These are phyloP conservation scores for Artibeus jamaicensis DNA, from an alignment of 2,797 vertebrate genomes.

Conservation along the genomic window DNA sequence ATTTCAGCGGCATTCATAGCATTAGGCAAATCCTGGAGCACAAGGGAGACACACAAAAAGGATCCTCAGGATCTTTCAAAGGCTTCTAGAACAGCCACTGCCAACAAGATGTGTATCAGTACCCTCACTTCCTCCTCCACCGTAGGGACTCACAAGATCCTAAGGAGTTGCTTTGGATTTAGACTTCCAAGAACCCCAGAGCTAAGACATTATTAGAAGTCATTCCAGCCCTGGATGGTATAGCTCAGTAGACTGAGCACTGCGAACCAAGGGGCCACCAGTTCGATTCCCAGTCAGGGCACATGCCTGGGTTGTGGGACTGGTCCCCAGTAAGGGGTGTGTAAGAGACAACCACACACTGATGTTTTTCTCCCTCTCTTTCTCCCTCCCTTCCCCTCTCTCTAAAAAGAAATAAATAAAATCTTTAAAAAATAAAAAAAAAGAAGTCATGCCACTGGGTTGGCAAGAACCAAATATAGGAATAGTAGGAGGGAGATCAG, in stretches of 20 bases:
- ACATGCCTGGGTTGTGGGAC: too few relatives aligned
- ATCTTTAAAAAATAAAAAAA: neutral
- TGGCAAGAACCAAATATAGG: neutral
- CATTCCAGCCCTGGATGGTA: neutral
- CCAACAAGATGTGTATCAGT: neutral
- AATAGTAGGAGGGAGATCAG: neutral
- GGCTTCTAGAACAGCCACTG: neutral
- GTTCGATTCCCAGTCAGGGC: too few relatives aligned
- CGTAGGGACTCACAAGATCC: neutral
- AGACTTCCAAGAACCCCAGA: neutral
- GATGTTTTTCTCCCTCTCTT: too few relatives aligned
- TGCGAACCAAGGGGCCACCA: too few relatives aligned
- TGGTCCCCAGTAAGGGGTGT: too few relatives aligned
- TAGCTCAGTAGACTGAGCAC: too few relatives aligned
- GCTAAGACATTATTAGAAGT: neutral
- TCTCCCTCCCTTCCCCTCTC: too few relatives aligned
- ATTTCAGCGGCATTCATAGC: conserved; percentile 98
- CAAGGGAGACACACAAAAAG: conserved; percentile 30
- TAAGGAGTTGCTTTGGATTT: neutral
- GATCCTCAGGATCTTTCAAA: neutral
- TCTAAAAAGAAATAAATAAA: too few relatives aligned
- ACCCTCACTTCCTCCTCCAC: neutral
- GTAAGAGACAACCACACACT: too few relatives aligned
- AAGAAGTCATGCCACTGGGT: neutral
- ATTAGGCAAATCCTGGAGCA: conserved; percentile 93